phyloP scores from a whole-genome alignment of 2,113 vertebrate genomes.

The Lynx canadensis region DNA sequence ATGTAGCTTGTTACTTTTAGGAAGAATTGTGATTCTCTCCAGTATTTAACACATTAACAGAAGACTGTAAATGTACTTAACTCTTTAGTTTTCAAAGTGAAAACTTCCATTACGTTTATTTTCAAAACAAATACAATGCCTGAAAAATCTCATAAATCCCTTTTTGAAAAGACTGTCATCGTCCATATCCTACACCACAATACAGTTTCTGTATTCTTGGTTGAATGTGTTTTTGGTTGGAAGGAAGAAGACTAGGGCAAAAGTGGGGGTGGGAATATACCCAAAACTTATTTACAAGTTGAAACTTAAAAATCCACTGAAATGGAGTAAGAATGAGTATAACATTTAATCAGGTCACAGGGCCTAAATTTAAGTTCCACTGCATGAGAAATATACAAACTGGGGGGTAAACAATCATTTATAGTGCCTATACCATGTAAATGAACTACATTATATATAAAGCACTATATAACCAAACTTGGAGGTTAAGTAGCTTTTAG shows the following conservation, averaged over 20 bases:
- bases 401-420: slow-evolving; percentile 3
- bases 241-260: too few species aligned
- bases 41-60: not conserved
- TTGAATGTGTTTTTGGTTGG: not conserved
- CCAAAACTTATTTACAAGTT: not conserved
- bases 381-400: not conserved
- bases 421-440: not conserved
- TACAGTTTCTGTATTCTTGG: not conserved
- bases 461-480: slow-evolving; percentile 39
- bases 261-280: not conserved
- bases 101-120: slow-evolving; percentile 15
- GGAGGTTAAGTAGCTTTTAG: slow-evolving; percentile 34
- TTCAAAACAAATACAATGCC: not conserved
- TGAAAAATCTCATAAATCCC: not conserved
- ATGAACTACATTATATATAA: not conserved
- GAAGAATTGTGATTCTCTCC: not conserved
- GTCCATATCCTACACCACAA: not conserved
- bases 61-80: not conserved
- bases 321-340: not conserved
- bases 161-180: not conserved
- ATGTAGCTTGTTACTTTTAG: not conserved
- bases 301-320: not conserved
- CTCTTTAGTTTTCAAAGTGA: slow-evolving; percentile 32
- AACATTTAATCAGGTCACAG: not conserved
- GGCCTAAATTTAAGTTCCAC: not conserved